phyloP scores from a whole-genome alignment of 2,113 vertebrate species.

The Sorex araneus region DNA sequence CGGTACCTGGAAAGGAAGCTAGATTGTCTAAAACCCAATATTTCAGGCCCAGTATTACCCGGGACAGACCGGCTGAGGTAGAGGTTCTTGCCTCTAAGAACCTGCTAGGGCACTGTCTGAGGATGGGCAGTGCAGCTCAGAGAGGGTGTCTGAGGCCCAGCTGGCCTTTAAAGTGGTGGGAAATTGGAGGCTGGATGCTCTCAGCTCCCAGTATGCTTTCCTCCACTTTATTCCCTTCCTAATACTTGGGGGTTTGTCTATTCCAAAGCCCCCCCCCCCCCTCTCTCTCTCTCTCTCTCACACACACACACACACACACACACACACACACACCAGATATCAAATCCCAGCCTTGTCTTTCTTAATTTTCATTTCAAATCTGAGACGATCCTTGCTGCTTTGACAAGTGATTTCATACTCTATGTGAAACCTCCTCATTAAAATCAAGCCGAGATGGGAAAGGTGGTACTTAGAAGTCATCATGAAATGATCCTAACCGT shows the following conservation, averaged over 20 bases:
- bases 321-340: neutral
- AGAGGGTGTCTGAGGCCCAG: neutral
- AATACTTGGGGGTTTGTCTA: slow-evolving; percentile 7
- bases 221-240: neutral
- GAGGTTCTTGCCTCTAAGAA: neutral
- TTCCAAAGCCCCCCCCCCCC: neutral
- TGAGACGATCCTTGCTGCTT: neutral
- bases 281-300: too few relatives aligned
- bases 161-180: neutral
- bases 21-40: neutral
- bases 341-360: slow-evolving; percentile 9
- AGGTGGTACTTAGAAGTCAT: neutral
- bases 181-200: neutral
- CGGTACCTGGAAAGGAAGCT: neutral
- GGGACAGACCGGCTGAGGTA: neutral
- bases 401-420: neutral
- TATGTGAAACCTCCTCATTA: slow-evolving; percentile 10
- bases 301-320: neutral
- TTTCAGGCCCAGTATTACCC: neutral
- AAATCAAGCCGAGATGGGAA: neutral
- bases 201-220: neutral
- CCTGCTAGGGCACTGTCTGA: neutral
- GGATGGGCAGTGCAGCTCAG: accelerated
- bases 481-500: neutral
- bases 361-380: neutral